A percentile compares a stretch with the other conserved stretches of the same genome.
These are phyloP conservation scores for Philonicus albiceps DNA, from an alignment of 2,888 invertebrate genomes.

Conservation along the genomic window DNA sequence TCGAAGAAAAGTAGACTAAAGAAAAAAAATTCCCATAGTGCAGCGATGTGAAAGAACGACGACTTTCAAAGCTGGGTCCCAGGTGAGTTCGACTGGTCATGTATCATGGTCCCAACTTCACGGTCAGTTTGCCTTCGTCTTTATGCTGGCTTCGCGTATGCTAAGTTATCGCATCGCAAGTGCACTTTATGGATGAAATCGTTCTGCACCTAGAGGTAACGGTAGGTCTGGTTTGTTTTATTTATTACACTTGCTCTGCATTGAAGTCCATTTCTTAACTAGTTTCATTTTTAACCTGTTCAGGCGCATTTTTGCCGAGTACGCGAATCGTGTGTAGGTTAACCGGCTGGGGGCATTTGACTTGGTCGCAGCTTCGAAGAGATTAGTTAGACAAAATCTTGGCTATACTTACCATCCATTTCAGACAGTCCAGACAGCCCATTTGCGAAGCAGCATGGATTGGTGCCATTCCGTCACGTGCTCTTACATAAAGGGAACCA, in stretches of 20 bases:
- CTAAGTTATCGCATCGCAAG: not conserved
- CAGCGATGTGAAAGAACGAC: not conserved
- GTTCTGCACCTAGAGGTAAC: slow-evolving; percentile 28
- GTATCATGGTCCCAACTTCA: slow-evolving; percentile 16
- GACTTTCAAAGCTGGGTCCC: not conserved
- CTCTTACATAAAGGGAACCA: slow-evolving; percentile 81
- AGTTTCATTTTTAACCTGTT: slow-evolving; percentile 41
- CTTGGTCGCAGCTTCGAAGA: not conserved
- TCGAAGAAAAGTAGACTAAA: slow-evolving; percentile 8
- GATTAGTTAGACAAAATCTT: not conserved
- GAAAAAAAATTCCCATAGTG: not conserved
- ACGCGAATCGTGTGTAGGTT: not conserved
- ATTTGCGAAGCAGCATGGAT: slow-evolving; percentile 91
- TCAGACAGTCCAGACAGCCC: slow-evolving; percentile 84
- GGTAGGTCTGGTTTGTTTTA: slow-evolving; percentile 42
- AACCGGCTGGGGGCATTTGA: not conserved
- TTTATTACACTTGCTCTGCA: slow-evolving; percentile 12
- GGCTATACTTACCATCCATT: slow-evolving; percentile 80
- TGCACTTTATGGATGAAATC: slow-evolving; percentile 42
- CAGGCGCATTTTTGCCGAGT: not conserved
- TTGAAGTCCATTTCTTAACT: slow-evolving; percentile 10
- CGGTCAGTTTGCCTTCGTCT: slow-evolving; percentile 33
- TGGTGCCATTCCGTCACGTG: slow-evolving; percentile 90
- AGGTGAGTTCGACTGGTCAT: not conserved
- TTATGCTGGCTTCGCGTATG: slow-evolving; percentile 20